Percentiles rank a stretch among this genome's conserved stretches.
Evolutionary conservation across 2,797 vertebrate species (phyloP).

Genomic region (Enteromius argenteus): DNA sequence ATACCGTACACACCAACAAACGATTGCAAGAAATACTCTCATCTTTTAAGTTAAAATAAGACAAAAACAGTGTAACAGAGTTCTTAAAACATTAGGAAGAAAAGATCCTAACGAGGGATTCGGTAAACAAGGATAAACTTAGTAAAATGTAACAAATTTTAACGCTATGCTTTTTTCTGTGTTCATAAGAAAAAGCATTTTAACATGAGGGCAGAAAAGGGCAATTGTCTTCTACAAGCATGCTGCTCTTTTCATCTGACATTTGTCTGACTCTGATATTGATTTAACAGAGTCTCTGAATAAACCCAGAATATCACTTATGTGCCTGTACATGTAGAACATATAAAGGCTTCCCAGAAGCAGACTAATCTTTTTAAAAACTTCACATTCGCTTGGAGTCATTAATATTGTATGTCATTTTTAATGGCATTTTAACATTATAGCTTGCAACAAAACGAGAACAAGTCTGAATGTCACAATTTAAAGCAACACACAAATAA

Average conservation of each 20-base stretch:
- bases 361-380: not conserved
- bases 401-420: not conserved
- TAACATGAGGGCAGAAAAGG: constrained; percentile 20
- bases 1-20: not conserved
- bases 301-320: constrained; percentile 3
- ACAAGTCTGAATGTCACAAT: not conserved
- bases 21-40: not conserved
- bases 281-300: constrained; percentile 24
- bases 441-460: not conserved
- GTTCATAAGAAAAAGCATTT: not conserved
- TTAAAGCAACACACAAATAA: not conserved
- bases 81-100: not conserved
- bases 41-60: not conserved
- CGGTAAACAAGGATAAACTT: not conserved
- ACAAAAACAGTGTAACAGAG: not conserved
- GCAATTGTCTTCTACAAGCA: constrained; percentile 7
- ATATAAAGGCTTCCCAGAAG: not conserved
- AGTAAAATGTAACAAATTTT: not conserved
- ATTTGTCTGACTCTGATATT: constrained; percentile 22
- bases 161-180: not conserved
- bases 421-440: not conserved
- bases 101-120: not conserved
- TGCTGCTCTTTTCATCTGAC: constrained; percentile 35
- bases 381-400: not conserved
- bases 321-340: not conserved